Percentiles rank a stretch among this genome's conserved stretches.
Conservation (phyloP, 2,888 invertebrate genomes). For the Cetonia aurata region DNA sequence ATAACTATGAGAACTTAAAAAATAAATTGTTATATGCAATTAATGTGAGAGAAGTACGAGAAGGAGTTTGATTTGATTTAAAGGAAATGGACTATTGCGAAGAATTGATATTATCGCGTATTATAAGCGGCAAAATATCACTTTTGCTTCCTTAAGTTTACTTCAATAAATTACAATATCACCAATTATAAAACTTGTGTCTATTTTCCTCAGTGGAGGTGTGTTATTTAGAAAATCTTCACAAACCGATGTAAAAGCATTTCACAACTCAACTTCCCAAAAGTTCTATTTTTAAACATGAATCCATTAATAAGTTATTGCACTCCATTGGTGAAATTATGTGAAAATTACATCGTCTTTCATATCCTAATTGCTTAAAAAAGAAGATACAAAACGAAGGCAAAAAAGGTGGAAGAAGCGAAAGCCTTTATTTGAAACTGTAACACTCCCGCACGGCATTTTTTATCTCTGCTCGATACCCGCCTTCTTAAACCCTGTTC, state of each 20-base stretch:
- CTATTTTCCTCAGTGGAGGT: too few species aligned
- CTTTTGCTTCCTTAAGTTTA: too few species aligned
- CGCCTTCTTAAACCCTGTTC: slow-evolving; percentile 30
- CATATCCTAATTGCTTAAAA: slow-evolving; percentile 5
- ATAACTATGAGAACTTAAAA: too few species aligned
- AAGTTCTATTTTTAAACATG: slow-evolving; percentile 1
- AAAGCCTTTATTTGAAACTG: slow-evolving; percentile 12
- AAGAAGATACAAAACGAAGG: slow-evolving; percentile 13
- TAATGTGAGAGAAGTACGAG: too few species aligned
- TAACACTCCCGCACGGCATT: slow-evolving; percentile 4
- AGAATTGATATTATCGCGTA: too few species aligned
- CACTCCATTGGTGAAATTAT: not conserved
- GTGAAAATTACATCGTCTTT: slow-evolving; percentile 30
- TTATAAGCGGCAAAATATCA: too few species aligned
- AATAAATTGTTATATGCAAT: too few species aligned
- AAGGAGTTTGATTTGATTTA: too few species aligned
- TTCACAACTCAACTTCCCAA: not conserved
- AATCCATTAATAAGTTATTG: slow-evolving; percentile 30
- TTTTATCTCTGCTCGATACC: slow-evolving; percentile 16
- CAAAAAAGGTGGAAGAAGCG: not conserved
- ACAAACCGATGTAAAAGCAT: not conserved
- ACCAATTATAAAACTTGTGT: too few species aligned
- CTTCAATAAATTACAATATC: too few species aligned
- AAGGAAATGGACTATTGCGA: too few species aligned
- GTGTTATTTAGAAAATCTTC: too few species aligned